Base-by-base conservation (phyloP, 2,113 vertebrate species). In the Micromys minutus region DNA sequence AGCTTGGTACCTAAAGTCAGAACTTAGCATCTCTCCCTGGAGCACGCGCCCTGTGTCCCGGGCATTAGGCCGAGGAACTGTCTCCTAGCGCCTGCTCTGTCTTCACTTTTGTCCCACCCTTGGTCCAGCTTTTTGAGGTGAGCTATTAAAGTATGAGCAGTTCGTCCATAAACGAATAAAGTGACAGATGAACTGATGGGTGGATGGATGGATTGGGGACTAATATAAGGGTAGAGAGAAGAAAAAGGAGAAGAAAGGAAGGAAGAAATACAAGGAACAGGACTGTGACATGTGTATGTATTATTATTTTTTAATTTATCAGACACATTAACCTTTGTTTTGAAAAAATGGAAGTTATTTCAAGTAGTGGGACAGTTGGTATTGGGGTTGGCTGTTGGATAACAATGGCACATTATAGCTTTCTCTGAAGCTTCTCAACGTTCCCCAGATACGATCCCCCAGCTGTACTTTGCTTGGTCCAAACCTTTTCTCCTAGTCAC, bases 391-490 rank as follows among this genome's bases (percentile, higher is more conserved):
- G 12, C n/a, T 76, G 57, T 72, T 47, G n/a, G 0, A 21, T 26
- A 21, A 87, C 69, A 31, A 1, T 39, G 29, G 67, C 42, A 42
- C 59, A 80, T 79, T 57, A 21, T 17, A 85, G 45, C 36, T 87
- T 89, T 31, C 39, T 59, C 77, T 39, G 52, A 47, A 85, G 87
- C 9, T 29, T 61, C 47, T 15, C 3, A 72, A 57, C 2, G 0
- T n/a, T 87, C 3, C 65, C 92, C 76, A 45, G 36, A 57, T 29
- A 55, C 84, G 71, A 9, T 5, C 91, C 67, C 31, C 87, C 85
- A 55, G 63, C 71, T 95, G 81, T 34, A 39, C 22, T 91, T 86
- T 61, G 45, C 87, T 69, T 86, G 89, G 75, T 74, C 61, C 71
- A 95, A 91, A 91, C 84, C 65, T 15, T 80, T 55, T 1, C 90